Evolutionary conservation across 2,113 vertebrate species (phyloP), one percentile per base, ranked within the genome.

Genomic region (Nothoprocta pentlandii): DNA sequence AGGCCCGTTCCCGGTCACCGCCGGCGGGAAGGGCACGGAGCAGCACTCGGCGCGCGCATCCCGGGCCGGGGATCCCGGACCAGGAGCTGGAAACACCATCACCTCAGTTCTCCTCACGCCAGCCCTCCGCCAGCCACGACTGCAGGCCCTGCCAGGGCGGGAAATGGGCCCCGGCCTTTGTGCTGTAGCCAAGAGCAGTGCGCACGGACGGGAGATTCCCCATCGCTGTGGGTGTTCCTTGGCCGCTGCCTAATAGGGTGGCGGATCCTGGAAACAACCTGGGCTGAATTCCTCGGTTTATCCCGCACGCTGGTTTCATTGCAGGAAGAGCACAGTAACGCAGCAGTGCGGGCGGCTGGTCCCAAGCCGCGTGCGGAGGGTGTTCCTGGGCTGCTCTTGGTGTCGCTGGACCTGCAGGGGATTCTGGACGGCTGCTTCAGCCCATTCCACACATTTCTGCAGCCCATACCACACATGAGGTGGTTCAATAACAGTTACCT

Each of bases 11-110:
- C 39, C 46, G 46, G 42, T 42, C 46, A 8, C 16, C 46, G 47
- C 47, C 16, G 47, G 47, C 47, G 47, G 46, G 46, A 22, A 22
- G 20, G 20, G 47, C 54, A 62, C 53, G 41, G 76, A 66, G 32
- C 82, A 85, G 73, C 85, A 9, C 77, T 73, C 34, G 34, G 34
- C 34, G 34, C 34, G 34, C 34, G 34, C 34, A 34, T 34, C 34
- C 34, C 34, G 34, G 34, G 34, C 34, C 34, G 34, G 34, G 34
- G 34, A 34, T 34, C 34, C 34, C 34, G 34, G 34, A 34, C 34
- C 34, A 34, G 34, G 34, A 95, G 56, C 69, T 92, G 90, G 47
- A 47, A 88, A 58, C 67, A 79, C 42, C 66, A 86, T 94, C 62
- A 28, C 58, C 1, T 80, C 88, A 83, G 30, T 92, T 90, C 92